phyloP scores from a whole-genome alignment of 2,113 vertebrate species.

The Trachemys scripta region DNA sequence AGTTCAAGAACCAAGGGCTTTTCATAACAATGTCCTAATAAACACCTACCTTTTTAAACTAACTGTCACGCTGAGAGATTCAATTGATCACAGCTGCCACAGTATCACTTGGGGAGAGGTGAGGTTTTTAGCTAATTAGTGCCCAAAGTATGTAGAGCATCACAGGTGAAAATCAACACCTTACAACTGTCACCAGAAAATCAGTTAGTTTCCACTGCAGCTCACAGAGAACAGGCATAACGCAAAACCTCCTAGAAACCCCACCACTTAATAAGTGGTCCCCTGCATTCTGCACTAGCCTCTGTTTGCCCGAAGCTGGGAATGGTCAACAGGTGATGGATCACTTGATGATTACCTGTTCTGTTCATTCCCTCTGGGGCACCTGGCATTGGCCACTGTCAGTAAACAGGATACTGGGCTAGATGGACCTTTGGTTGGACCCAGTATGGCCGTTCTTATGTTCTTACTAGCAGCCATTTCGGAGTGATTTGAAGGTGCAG shows the following conservation, averaged over 20 bases:
- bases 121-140: background rate
- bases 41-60: background rate
- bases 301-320: no score
- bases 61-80: background rate
- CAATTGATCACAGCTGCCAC: background rate
- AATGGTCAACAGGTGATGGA: no score
- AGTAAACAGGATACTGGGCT: no score
- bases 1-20: background rate
- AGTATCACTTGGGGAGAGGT: background rate
- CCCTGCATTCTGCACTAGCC: background rate
- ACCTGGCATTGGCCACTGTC: no score
- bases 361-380: no score
- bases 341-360: no score
- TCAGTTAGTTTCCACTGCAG: background rate
- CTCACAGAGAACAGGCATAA: background rate
- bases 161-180: background rate
- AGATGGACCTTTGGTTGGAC: no score
- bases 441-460: no score
- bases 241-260: background rate
- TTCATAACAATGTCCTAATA: background rate
- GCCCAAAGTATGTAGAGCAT: background rate
- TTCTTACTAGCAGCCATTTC: background rate
- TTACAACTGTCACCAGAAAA: background rate
- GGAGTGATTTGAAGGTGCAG: background rate
- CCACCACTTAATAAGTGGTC: background rate